Evolutionary conservation across 2,113 vertebrate species (phyloP).

Genomic region (Dipodomys merriami): DNA sequence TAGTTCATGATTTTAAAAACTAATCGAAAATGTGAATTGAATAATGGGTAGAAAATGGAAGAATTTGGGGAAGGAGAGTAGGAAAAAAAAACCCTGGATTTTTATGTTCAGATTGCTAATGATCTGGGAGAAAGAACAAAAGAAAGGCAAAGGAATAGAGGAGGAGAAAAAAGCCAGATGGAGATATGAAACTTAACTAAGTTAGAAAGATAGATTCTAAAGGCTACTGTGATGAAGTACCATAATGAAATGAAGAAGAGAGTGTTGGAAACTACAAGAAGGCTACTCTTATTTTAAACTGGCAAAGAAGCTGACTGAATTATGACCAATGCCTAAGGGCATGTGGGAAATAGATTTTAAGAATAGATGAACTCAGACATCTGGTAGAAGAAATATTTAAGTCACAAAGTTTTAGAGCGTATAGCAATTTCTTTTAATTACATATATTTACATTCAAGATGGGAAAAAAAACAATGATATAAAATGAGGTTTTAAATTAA

Average conservation of each 20-base stretch:
- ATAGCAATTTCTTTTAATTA: background rate
- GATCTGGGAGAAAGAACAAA: too few relatives aligned
- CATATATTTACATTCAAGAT: background rate
- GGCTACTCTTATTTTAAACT: background rate
- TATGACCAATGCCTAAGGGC: background rate
- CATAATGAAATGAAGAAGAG: background rate
- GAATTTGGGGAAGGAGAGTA: background rate
- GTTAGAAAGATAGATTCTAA: background rate
- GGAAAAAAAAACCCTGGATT: background rate
- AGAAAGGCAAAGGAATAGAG: too few relatives aligned
- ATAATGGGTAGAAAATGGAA: background rate
- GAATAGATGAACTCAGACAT: background rate
- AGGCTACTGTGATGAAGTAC: background rate
- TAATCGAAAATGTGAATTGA: background rate
- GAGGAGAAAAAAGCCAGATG: too few relatives aligned
- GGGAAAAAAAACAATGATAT: background rate
- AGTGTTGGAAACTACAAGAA: background rate
- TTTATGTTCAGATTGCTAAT: too few relatives aligned
- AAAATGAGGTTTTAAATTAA: background rate
- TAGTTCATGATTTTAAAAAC: background rate
- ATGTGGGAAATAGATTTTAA: background rate
- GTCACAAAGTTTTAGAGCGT: background rate
- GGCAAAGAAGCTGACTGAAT: background rate
- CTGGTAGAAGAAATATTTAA: background rate
- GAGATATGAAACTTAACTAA: too few relatives aligned